Evolutionary conservation across 2,888 invertebrate species (phyloP).

Genomic region (Aphodius sticticus): DNA sequence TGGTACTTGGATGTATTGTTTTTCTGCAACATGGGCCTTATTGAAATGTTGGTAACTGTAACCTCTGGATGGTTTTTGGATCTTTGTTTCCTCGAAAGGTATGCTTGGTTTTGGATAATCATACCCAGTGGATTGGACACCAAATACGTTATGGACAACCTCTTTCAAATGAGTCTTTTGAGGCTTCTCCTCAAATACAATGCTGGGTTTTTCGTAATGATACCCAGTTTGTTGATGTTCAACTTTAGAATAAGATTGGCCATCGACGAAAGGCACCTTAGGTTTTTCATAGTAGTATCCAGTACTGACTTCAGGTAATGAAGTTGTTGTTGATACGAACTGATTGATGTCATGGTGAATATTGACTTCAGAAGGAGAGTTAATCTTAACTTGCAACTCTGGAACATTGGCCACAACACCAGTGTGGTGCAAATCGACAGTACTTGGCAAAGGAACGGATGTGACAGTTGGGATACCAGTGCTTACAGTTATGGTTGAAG

Average conservation of each 20-base stretch:
- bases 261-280: conserved; percentile 60
- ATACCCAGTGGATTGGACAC: conserved; percentile 50
- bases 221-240: conserved; percentile 37
- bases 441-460: conserved; percentile 51
- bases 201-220: conserved; percentile 35
- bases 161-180: background rate
- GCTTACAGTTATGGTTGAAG: conserved; percentile 39
- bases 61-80: background rate
- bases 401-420: conserved; percentile 56
- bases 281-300: conserved; percentile 59
- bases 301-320: conserved; percentile 30
- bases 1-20: background rate
- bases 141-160: background rate
- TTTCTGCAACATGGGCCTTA: background rate
- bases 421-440: conserved; percentile 29
- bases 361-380: conserved; percentile 27
- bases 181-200: conserved; percentile 35
- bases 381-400: conserved; percentile 53
- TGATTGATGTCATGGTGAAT: conserved; percentile 26
- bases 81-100: conserved; percentile 53
- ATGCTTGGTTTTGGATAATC: conserved; percentile 50
- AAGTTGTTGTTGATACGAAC: conserved; percentile 20
- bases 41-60: background rate
- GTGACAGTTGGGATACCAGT: conserved; percentile 47
- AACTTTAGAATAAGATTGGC: conserved; percentile 42